Evolutionary conservation across 1,140 invertebrate species (phyloP), one percentile per base, ranked within the genome.

Genomic region (Eupristina koningsbergeri): DNA sequence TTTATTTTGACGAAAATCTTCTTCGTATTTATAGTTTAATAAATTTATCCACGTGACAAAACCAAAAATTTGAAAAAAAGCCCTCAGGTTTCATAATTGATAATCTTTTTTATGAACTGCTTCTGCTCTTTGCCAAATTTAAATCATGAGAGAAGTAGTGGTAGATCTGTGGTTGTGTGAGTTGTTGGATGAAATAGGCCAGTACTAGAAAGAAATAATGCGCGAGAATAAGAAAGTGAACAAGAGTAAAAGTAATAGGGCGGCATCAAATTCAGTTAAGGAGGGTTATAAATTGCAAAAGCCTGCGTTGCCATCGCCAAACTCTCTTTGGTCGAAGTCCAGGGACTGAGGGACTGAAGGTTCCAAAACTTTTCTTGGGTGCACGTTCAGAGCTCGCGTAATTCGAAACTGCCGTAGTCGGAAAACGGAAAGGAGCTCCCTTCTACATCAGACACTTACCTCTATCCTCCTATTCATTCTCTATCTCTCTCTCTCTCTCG

Each of bases 391-490:
- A 58, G 31, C 88, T 88, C 89, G 87, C 87, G 89, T 91, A 91
- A 91, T 89, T 91, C 85, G 91, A 90, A 91, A 91, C 89, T 91
- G 88, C 88, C 87, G 87, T 89, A 88, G 87, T 89, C 86, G 87
- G 89, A 89, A 90, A 90, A 89, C 86, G 88, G 89, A 89, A 90
- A 89, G 89, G 87, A 91, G 86, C 86, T 80, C 86, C 86, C 86
- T 90, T 90, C 86, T 91, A 90, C 86, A 91, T 91, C 89, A 91
- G 73, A 75, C 80, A 80, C 83, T 83, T 86, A 53, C 86, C 80
- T 82, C 50, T 81, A 45, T 74, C 2, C 47, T 50, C 47, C 15
- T 17, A 15, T 2, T 50, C 47, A 15, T 17, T 50, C 47, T 50
- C 47, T 50, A 8, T 50, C 47, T 15, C 47, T 50, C 8, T 50